Evolutionary conservation across 2,797 vertebrate genomes (phyloP).

Genomic region (Enteromius fasciolatus): DNA sequence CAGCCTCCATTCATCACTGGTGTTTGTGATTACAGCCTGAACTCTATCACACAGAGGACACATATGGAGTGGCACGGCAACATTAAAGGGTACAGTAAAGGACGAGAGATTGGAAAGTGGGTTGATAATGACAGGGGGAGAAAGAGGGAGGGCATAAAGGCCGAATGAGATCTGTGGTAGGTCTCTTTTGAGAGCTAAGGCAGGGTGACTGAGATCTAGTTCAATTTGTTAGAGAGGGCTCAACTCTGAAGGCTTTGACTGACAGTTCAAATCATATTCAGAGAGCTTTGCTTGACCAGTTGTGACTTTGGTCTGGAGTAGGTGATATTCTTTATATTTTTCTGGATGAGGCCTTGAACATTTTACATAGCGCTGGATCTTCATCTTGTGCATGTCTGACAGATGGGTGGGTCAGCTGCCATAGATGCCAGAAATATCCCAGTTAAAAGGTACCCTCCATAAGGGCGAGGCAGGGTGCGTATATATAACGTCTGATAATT

Average conservation of each 20-base stretch:
- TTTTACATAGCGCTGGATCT: slow-evolving; percentile 6
- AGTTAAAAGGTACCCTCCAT: slow-evolving; percentile 58
- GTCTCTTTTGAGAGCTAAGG: slow-evolving; percentile 27
- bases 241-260: slow-evolving; percentile 19
- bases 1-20: slow-evolving; percentile 32
- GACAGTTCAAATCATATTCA: slow-evolving; percentile 14
- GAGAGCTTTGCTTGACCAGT: neutral
- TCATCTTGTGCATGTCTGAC: slow-evolving; percentile 39
- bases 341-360: neutral
- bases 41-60: slow-evolving; percentile 43
- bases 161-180: slow-evolving; percentile 24
- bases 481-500: slow-evolving; percentile 63
- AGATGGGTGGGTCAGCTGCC: slow-evolving; percentile 54
- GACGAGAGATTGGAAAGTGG: slow-evolving; percentile 31
- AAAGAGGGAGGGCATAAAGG: slow-evolving; percentile 5
- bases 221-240: slow-evolving; percentile 8
- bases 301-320: neutral
- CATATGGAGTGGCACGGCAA: slow-evolving; percentile 38
- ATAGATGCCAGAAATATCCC: slow-evolving; percentile 58
- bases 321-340: neutral
- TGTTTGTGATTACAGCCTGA: slow-evolving; percentile 44
- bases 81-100: slow-evolving; percentile 45
- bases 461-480: slow-evolving; percentile 58
- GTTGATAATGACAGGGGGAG: slow-evolving; percentile 49
- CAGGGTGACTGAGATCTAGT: slow-evolving; percentile 7